Evolutionary conservation across 2,888 invertebrate species (phyloP).

Genomic region (Bibio marci): DNA sequence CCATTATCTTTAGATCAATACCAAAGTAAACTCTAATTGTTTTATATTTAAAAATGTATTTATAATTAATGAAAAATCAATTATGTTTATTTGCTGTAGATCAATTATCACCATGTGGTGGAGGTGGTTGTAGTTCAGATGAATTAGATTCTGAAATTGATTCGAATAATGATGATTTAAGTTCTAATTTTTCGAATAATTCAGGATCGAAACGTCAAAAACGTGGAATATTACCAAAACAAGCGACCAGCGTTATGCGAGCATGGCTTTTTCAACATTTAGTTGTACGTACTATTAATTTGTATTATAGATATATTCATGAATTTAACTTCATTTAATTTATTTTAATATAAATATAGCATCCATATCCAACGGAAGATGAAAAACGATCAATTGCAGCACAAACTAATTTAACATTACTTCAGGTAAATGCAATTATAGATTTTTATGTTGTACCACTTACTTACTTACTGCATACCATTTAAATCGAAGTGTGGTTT

Average conservation of each 20-base stretch:
- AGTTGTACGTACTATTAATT: conserved; percentile 45
- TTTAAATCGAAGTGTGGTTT: too few relatives aligned
- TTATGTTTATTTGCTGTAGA: conserved; percentile 22
- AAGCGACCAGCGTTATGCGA: conserved; percentile 90
- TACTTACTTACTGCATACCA: too few relatives aligned
- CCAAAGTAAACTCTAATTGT: conserved; percentile 26
- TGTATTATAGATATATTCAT: background rate
- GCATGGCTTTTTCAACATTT: conserved; percentile 94
- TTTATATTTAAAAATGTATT: conserved; percentile 3
- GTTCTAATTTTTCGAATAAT: conserved; percentile 28
- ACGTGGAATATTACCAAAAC: conserved; percentile 84
- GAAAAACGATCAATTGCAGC: conserved; percentile 80
- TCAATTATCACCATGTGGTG: conserved; percentile 37
- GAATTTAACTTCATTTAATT: background rate
- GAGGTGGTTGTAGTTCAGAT: conserved; percentile 18
- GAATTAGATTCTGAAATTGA: conserved; percentile 34
- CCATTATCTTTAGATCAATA: conserved; percentile 30
- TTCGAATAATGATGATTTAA: conserved; percentile 39
- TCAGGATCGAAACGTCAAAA: conserved; percentile 46
- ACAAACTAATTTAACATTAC: conserved; percentile 71
- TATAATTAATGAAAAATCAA: background rate
- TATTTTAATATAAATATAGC: conserved; percentile 38
- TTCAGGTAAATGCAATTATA: conserved; percentile 48
- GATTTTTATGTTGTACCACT: too few relatives aligned
- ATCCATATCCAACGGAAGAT: conserved; percentile 90